Percentiles rank a stretch among this genome's conserved stretches.
Evolutionary conservation across 1,140 invertebrate genomes (phyloP).

Genomic region (honey bee (Apis mellifera)): DNA sequence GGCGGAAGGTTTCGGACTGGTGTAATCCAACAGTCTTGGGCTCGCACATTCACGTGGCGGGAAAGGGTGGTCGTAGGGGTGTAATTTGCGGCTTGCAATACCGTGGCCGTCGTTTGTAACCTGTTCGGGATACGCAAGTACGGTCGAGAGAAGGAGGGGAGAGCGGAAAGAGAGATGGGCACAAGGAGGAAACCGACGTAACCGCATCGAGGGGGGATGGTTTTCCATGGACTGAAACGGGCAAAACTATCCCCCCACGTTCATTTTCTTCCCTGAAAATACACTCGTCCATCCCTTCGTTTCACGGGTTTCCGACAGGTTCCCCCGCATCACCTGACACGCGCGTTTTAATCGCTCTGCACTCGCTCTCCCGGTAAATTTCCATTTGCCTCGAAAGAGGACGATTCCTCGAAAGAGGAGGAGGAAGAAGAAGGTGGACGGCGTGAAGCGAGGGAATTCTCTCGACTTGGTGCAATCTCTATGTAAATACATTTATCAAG

Average conservation of each 20-base stretch:
- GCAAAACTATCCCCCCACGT: conserved; percentile 47
- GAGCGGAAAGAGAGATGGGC: conserved; percentile 17
- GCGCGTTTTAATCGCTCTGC: background rate
- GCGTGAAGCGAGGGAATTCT: conserved; percentile 2
- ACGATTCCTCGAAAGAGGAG: background rate
- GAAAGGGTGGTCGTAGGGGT: conserved; percentile 20
- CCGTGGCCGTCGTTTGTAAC: conserved; percentile 68
- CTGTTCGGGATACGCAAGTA: conserved; percentile 67
- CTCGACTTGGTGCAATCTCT: conserved; percentile 11
- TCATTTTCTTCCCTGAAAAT: conserved; percentile 40
- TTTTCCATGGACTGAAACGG: conserved; percentile 54
- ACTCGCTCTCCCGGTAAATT: background rate
- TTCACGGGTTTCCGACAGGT: background rate
- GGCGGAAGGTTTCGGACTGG: conserved; percentile 39
- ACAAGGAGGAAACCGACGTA: conserved; percentile 60
- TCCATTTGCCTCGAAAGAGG: background rate
- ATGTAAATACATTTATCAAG: conserved; percentile 43
- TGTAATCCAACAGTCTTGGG: conserved; percentile 57
- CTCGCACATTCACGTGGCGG: conserved; percentile 58
- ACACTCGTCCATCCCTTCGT: conserved; percentile 18
- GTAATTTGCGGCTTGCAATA: conserved; percentile 72
- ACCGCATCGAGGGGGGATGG: conserved; percentile 64
- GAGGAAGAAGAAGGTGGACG: background rate
- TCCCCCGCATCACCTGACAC: background rate
- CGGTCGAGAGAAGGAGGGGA: conserved; percentile 26